Base-by-base conservation (phyloP, 1,140 invertebrate genomes). In the Cylas formicarius region DNA sequence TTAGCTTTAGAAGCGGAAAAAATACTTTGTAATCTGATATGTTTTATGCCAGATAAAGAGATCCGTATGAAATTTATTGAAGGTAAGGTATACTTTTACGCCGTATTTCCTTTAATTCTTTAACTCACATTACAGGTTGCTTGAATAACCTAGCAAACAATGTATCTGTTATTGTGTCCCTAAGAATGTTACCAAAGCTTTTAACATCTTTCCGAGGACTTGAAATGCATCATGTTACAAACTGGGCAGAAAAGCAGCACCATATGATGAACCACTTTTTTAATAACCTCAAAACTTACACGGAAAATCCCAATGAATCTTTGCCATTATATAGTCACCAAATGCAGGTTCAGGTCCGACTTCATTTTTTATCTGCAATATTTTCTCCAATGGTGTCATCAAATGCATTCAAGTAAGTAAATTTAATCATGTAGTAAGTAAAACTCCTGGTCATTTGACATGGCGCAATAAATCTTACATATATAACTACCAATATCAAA, bases 41-140 rank as follows among this genome's bases (percentile, higher is more conserved):
- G 90, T 60, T 93, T 86, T 55, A 91, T 86, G 59, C 86, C 86
- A 22, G 87, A 92, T 58, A 81, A 86, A 49, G 72, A 82, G 31
- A 90, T 95, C 36, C 74, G 87, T 21, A 90, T 90, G 61, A 93
- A 93, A 70, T 95, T 96, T 56, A 94, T 96, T 56, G 90, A 94
- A 68, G 90, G 89, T 48, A 33, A 5, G 13, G 29, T 5, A 7
- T 31, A 31, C 13, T 11, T 31, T 13, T 31, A 31, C 18, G 13
- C 5, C 10, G 11, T 35, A 36, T 36, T 2, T 36, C 13, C 9
- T 6, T 36, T 2, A 29, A 31, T 29, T 16, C 26, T 28, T 21
- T 4, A 5, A 3, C 17, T 38, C 95, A 95, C 56, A 92, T 96
- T 57, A 89, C 93, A 67, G 90, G 89, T 1, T 95, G 90, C 60